Evolutionary conservation across 2,797 vertebrate species (phyloP).

Genomic region (Lithobates pipiens): DNA sequence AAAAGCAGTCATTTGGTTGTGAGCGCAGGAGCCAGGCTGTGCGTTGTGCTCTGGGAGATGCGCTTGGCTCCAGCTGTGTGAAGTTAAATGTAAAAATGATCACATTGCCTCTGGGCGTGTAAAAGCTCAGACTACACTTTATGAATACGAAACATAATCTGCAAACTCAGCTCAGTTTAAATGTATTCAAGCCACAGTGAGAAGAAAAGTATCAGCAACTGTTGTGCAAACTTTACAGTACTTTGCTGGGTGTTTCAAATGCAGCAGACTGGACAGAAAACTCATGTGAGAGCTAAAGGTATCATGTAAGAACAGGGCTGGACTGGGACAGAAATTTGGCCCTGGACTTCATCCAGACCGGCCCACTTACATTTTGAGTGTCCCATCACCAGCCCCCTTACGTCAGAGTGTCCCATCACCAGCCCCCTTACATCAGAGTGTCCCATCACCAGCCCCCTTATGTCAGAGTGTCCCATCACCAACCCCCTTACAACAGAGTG

Average conservation of each 20-base stretch:
- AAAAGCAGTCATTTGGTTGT: constrained; percentile 51
- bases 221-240: too few species aligned
- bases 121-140: constrained; percentile 44
- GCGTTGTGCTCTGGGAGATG: constrained; percentile 46
- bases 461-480: too few species aligned
- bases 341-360: too few species aligned
- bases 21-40: constrained; percentile 36
- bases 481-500: too few species aligned
- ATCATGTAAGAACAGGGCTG: too few species aligned
- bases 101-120: constrained; percentile 58
- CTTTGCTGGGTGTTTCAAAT: background rate
- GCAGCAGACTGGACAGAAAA: too few species aligned
- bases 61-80: constrained; percentile 52
- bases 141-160: constrained; percentile 52
- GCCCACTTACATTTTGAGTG: too few species aligned
- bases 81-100: constrained; percentile 60
- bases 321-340: too few species aligned
- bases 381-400: too few species aligned
- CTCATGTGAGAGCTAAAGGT: background rate
- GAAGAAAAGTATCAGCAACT: background rate
- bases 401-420: too few species aligned
- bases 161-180: constrained; percentile 51
- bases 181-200: constrained; percentile 28
- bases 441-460: too few species aligned
- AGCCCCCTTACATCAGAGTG: too few species aligned